Evolutionary conservation across 2,113 vertebrate species (phyloP).

Genomic region (Hyaena hyaena): DNA sequence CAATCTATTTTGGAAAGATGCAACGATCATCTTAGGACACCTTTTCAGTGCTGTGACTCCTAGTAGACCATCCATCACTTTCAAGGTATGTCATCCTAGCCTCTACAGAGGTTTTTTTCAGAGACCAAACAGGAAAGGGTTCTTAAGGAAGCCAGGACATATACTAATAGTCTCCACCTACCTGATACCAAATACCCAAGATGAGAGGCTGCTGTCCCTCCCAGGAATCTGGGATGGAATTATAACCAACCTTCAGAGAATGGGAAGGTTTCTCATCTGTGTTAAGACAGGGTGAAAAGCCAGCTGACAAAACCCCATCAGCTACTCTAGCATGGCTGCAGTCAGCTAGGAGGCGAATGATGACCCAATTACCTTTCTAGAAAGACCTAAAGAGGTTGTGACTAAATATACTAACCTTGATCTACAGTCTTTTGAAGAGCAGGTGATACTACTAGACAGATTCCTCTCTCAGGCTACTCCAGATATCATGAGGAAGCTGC

Average conservation of each 20-base stretch:
- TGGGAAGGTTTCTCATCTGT: background rate
- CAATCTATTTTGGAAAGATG: too few species aligned
- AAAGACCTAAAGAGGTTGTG: background rate
- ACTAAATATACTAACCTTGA: background rate
- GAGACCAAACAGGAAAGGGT: background rate
- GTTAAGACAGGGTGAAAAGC: background rate
- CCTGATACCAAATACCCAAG: background rate
- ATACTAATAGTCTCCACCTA: background rate
- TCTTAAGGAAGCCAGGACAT: background rate
- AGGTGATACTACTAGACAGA: background rate
- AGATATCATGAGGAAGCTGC: background rate
- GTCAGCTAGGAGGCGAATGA: background rate
- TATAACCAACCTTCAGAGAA: background rate
- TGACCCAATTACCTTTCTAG: background rate
- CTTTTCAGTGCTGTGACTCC: too few species aligned
- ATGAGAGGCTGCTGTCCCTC: background rate
- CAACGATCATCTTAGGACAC: background rate
- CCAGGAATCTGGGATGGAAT: background rate
- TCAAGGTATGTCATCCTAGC: too few species aligned
- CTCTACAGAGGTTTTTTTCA: too few species aligned
- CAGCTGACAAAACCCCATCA: background rate
- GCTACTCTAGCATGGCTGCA: background rate
- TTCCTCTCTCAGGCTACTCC: background rate
- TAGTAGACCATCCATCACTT: too few species aligned
- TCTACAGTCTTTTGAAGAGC: background rate